Percentiles rank a stretch among this genome's conserved stretches.
phyloP scores from a whole-genome alignment of 1,140 invertebrate genomes.

The Leguminivora glycinivorella region DNA sequence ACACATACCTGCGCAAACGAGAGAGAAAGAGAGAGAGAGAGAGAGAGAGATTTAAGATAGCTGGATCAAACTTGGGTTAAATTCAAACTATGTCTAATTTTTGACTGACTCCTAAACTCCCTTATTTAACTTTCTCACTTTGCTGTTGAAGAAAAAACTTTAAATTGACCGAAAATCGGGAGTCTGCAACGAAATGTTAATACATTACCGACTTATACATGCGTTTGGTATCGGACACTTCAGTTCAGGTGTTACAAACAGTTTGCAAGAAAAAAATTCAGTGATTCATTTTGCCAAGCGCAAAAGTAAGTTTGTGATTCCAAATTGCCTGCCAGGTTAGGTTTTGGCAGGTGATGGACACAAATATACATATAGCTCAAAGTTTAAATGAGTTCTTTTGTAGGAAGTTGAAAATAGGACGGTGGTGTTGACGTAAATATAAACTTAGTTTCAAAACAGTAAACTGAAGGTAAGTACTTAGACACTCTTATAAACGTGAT shows the following conservation, averaged over 20 bases:
- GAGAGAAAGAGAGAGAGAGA: too few species aligned
- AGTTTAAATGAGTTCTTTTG: background rate
- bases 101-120: too few species aligned
- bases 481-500: too few species aligned
- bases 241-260: background rate
- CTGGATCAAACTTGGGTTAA: too few species aligned
- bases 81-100: too few species aligned
- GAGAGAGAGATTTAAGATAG: too few species aligned
- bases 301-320: background rate
- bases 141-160: conserved; percentile 9
- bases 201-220: background rate
- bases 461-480: too few species aligned
- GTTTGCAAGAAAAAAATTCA: background rate
- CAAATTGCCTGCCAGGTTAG: background rate
- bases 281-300: background rate
- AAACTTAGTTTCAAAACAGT: too few species aligned
- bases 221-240: background rate
- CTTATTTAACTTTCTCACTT: background rate
- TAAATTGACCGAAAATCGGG: conserved; percentile 14
- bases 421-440: too few species aligned
- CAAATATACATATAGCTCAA: background rate
- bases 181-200: conserved; percentile 8
- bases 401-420: too few species aligned
- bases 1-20: too few species aligned
- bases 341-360: background rate